Base-by-base conservation (phyloP, 1,140 invertebrate species). In the Sesamia nonagrioides region DNA sequence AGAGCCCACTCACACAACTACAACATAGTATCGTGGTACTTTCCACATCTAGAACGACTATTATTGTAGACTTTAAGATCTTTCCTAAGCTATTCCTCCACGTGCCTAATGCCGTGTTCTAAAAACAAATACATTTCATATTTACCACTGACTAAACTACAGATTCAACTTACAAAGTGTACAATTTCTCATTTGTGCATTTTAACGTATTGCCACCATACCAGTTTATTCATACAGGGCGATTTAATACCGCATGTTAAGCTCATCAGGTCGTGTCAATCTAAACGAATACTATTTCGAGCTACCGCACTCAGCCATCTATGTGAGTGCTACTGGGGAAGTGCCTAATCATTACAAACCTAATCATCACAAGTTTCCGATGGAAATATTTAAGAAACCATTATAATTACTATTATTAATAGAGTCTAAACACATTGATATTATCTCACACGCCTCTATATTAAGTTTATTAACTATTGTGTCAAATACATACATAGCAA, bases 341-440 rank as follows among this genome's bases (percentile, higher is more conserved):
- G 72, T 61, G 72, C 48, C 77, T 78, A 71, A 27, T 37, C 35
- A 11, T 58, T 76, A 76, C 45, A 11, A 66, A 61, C 15, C 68
- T 60, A 72, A 68, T 71, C 45, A 79, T 75, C 71, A 75, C 78
- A 80, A 80, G 79, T 66, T 74, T 76, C 63, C 50, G 61, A 69
- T 52, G 63, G 54, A 18, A 80, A 75, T 73, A 61, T 80, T 69
- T 33, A 56, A 74, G 58, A 37, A 52, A 13, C 35, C 33, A 66
- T 63, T 58, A 58, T 18, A 58, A 33, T 58, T 58, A 42, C 8
- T 63, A 73, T 13, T 63, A 35, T 75, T 52, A 66, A 40, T n/a
- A n/a, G n/a, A n/a, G 66, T 50, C 60, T 76, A 76, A 40, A 76
- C 45, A 75, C 73, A 76, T 66, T 54, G 74, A 76, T 76, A 76